These are phyloP conservation scores for Dasysyrphus albostriatus DNA, from an alignment of 2,888 invertebrate species.

Conservation along the genomic window DNA sequence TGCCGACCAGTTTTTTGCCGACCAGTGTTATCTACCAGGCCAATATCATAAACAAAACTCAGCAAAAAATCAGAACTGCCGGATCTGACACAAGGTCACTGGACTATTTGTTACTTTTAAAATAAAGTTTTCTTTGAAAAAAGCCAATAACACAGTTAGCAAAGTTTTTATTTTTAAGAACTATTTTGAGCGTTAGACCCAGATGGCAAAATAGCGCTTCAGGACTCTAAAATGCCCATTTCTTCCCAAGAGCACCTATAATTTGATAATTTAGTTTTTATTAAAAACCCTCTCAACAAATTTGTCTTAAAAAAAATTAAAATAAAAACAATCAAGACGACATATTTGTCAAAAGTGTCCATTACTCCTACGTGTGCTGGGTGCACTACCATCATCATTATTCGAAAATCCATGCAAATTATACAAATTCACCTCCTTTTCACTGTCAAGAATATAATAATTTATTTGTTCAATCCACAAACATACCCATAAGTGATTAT, in stretches of 20 bases:
- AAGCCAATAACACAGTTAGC: too few species aligned
- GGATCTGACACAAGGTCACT: too few species aligned
- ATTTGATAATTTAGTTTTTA: neutral
- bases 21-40: too few species aligned
- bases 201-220: too few species aligned
- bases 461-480: conserved; percentile 45
- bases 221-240: neutral
- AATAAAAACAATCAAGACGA: neutral
- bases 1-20: too few species aligned
- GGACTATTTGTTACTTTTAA: too few species aligned
- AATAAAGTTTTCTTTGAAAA: too few species aligned
- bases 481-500: conserved; percentile 44
- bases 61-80: too few species aligned
- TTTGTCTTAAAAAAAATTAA: neutral
- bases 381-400: conserved; percentile 7
- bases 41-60: too few species aligned
- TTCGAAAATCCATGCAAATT: neutral
- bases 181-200: too few species aligned
- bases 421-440: conserved; percentile 35
- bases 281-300: neutral
- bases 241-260: neutral
- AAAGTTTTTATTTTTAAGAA: too few species aligned
- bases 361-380: conserved; percentile 42
- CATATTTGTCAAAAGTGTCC: conserved; percentile 37
- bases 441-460: conserved; percentile 44